Evolutionary conservation across 2,888 invertebrate genomes (phyloP), one percentile per base, ranked within the genome.

Genomic region (Dicroscelio sp.): DNA sequence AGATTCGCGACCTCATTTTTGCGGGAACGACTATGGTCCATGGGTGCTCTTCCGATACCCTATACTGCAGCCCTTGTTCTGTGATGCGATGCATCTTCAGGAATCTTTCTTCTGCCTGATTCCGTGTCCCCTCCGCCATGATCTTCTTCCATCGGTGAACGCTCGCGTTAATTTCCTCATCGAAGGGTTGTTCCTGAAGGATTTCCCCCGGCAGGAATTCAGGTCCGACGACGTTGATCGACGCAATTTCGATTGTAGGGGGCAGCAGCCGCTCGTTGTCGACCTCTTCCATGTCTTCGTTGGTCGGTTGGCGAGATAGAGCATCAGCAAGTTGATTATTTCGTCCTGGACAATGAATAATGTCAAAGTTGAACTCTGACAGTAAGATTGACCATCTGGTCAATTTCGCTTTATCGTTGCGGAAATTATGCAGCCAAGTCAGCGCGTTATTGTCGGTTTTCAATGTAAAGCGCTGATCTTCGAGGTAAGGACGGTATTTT

Each of bases 401-500:
- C n/a, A 87, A 20, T 55, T 55, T 55, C 17, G 55, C 55, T n/a
- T n/a, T 12, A 5, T n/a, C 5, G n/a, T 55, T n/a, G 8, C 67
- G 73, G 2, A 67, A 35, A 0, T 38, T 10, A 4, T 69, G 27
- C 0, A 82, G 27, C 86, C 71, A 86, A 14, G 65, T 80, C 27
- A 86, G 48, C 0, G 80, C 63, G 1, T 25, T 6, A 12, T 33
- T 80, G 35, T 79, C 80, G 0, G 86, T 73, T 17, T 27, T 4
- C 4, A 86, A 27, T 0, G 20, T 67, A n/a, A 87, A 82, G 0
- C 17, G 79, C 12, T 20, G 38, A 17, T 90, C 87, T 10, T 92
- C 86, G 0, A 93, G 33, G 31, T 84, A 88, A 0, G 79, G 73
- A 4, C 85, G 48, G 33, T 79, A 90, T 5, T 75, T 67, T 20